phyloP scores from a whole-genome alignment of 2,888 invertebrate genomes.

The Drosophila suboccidentalis region DNA sequence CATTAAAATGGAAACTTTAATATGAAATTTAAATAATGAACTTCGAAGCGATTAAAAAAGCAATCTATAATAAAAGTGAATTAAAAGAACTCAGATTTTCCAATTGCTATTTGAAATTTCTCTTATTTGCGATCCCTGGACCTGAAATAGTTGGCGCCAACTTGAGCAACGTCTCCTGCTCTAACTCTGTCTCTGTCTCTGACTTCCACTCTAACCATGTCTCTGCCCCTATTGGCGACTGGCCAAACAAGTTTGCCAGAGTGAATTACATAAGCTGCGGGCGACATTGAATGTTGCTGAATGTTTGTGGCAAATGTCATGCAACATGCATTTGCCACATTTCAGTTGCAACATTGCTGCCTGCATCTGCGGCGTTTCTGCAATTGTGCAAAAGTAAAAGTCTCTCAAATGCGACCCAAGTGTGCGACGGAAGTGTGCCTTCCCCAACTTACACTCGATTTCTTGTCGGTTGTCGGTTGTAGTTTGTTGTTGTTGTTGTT shows the following conservation, averaged over 20 bases:
- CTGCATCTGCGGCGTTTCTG: conserved; percentile 40
- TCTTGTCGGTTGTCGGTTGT: conserved; percentile 26
- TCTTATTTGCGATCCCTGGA: too few species aligned
- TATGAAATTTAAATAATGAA: too few species aligned
- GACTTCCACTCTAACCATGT: neutral
- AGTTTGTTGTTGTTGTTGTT: conserved; percentile 14
- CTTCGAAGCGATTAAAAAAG: too few species aligned
- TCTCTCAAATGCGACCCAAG: conserved; percentile 45
- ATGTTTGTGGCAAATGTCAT: conserved; percentile 69
- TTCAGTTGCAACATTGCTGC: conserved; percentile 16
- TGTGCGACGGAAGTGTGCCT: conserved; percentile 58
- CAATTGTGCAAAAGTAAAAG: conserved; percentile 72
- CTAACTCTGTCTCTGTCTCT: neutral
- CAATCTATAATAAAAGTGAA: too few species aligned
- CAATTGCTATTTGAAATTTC: too few species aligned
- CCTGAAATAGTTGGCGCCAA: too few species aligned
- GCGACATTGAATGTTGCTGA: conserved; percentile 73
- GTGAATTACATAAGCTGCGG: conserved; percentile 62
- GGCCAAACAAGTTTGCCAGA: conserved; percentile 60
- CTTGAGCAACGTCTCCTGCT: too few species aligned
- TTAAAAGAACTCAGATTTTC: too few species aligned
- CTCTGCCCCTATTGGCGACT: neutral
- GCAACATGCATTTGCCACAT: conserved; percentile 60
- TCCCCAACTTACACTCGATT: conserved; percentile 29
- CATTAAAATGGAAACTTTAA: too few species aligned